Percentiles rank a stretch among this genome's conserved stretches.
These are phyloP conservation scores for Montifringilla adamsi DNA, from an alignment of 2,113 vertebrate species.

Conservation along the genomic window DNA sequence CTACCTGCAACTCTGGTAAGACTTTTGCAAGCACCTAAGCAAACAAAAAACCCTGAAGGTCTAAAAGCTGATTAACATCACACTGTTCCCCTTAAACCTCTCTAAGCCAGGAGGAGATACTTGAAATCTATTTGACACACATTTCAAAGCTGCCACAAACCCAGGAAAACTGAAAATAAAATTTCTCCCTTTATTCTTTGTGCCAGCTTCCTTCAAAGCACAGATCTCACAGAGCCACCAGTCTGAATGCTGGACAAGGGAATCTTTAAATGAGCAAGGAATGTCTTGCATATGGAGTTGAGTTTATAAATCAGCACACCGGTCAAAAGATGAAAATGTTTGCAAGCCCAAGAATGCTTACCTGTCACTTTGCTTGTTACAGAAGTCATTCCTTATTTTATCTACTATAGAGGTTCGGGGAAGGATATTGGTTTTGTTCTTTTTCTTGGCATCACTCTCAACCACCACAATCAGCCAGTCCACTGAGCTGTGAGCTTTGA, in stretches of 20 bases:
- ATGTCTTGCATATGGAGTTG: neutral
- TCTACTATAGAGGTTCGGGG: conserved; percentile 95
- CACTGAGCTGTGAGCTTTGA: conserved; percentile 82
- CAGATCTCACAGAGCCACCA: neutral
- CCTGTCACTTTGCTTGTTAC: conserved; percentile 99
- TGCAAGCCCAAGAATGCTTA: conserved; percentile 43
- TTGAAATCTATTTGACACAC: neutral
- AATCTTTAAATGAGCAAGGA: neutral
- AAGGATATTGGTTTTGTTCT: conserved; percentile 98
- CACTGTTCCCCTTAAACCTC: neutral
- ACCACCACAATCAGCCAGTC: conserved; percentile 98
- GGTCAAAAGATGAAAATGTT: neutral
- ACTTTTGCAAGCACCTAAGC: neutral
- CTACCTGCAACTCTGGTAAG: neutral
- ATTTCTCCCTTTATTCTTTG: neutral
- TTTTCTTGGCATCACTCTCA: conserved; percentile 94
- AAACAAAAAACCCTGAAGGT: neutral
- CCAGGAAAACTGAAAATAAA: neutral
- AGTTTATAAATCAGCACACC: neutral
- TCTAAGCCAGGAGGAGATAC: neutral
- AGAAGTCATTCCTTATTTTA: conserved; percentile 98
- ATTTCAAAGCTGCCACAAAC: neutral
- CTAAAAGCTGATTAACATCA: neutral
- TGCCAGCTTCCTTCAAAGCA: neutral
- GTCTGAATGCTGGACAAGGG: neutral